Conservation (phyloP, 2,113 vertebrate species). For the Gadus macrocephalus region DNA sequence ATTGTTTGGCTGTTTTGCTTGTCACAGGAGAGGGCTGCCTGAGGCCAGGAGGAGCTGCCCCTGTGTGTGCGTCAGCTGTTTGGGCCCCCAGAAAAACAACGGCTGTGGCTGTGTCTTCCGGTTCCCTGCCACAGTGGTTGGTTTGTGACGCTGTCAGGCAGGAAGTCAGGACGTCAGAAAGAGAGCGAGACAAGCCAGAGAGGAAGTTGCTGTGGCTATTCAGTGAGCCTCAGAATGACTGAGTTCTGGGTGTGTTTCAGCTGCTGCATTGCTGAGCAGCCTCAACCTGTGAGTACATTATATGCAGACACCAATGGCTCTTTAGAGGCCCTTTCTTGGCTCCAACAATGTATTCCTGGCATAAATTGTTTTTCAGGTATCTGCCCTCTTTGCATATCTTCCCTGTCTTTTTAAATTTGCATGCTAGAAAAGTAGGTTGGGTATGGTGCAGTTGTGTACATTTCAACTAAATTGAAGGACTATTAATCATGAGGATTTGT, state of each 20-base stretch:
- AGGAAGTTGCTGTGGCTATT: conserved; percentile 67
- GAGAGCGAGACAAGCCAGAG: conserved; percentile 38
- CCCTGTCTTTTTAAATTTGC: not conserved
- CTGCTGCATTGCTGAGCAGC: conserved; percentile 83
- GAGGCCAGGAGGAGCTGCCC: conserved; percentile 19
- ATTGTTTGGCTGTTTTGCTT: not conserved
- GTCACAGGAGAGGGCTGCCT: conserved; percentile 20
- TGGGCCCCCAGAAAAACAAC: conserved; percentile 31
- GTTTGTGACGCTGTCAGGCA: conserved; percentile 56
- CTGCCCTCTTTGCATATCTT: not conserved
- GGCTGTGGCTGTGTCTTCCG: conserved; percentile 34
- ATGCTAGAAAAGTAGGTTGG: too few species aligned
- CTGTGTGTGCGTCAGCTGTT: conserved; percentile 23
- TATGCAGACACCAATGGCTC: not conserved
- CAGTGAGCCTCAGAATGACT: conserved; percentile 75
- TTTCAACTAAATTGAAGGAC: too few species aligned
- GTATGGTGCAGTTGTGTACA: too few species aligned
- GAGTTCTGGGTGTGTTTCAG: conserved; percentile 83
- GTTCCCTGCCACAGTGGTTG: conserved; percentile 43
- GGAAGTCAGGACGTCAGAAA: conserved; percentile 56
- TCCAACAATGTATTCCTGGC: not conserved
- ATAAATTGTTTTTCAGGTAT: not conserved
- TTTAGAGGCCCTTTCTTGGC: too few species aligned
- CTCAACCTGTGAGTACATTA: conserved; percentile 79
- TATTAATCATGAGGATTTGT: too few species aligned